phyloP scores from a whole-genome alignment of 2,888 invertebrate species.

The Nemotelus pantherinus region DNA sequence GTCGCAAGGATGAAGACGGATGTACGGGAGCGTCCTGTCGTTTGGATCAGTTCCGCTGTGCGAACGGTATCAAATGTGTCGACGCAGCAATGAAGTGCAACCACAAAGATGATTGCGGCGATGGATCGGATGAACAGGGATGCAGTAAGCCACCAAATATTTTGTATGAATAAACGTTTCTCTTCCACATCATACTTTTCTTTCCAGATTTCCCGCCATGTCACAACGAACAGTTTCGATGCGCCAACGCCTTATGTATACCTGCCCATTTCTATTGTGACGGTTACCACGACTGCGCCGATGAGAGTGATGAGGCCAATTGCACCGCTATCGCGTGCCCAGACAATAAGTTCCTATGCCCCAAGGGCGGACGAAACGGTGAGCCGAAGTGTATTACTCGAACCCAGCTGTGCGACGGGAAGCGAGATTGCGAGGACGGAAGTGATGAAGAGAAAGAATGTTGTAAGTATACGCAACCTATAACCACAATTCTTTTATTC shows the following conservation, averaged over 20 bases:
- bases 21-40: slow-evolving; percentile 78
- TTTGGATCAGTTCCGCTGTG: slow-evolving; percentile 87
- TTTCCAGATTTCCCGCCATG: slow-evolving; percentile 84
- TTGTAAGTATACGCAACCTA: slow-evolving; percentile 72
- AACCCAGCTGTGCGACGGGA: slow-evolving; percentile 89
- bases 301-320: slow-evolving; percentile 89
- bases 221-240: slow-evolving; percentile 90
- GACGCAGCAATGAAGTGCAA: slow-evolving; percentile 83
- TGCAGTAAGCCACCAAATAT: slow-evolving; percentile 77
- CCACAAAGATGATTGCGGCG: slow-evolving; percentile 89
- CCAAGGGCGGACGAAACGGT: slow-evolving; percentile 76
- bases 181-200: not conserved
- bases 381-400: slow-evolving; percentile 88
- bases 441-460: slow-evolving; percentile 90
- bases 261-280: slow-evolving; percentile 83
- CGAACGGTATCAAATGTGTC: slow-evolving; percentile 81
- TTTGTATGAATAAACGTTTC: slow-evolving; percentile 30
- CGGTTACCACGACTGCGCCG: slow-evolving; percentile 90
- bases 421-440: slow-evolving; percentile 89
- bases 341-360: slow-evolving; percentile 90
- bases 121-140: slow-evolving; percentile 88
- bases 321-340: slow-evolving; percentile 89
- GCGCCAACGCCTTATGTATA: slow-evolving; percentile 92
- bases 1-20: slow-evolving; percentile 81
- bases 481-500: not conserved